Base-by-base conservation (phyloP, 30 jellyfish, hydroid and myxozoan species). In the Nemopilema nomurai region DNA sequence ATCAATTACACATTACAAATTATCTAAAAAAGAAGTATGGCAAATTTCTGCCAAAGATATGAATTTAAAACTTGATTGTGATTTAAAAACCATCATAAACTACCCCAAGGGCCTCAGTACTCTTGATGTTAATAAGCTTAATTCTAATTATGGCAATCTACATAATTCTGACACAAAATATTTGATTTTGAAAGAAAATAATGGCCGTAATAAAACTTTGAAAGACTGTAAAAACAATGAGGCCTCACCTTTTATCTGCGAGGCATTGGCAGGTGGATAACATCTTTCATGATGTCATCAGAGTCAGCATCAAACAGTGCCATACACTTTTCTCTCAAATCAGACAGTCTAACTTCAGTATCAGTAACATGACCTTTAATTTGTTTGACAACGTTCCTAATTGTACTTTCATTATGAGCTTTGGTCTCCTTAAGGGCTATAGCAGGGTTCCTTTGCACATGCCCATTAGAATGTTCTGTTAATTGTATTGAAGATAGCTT, bases 251-350 rank as follows among this genome's bases (percentile, higher is more conserved):
- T 18, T 33, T 62, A 81, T 69, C 74, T 68, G 21, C 67, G 68
- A n/a, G 91, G 91, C 71, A 71, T 49, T 25, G 91, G 91, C 26
- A 83, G 67, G 57, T 83, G 91, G 0, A 83, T 57, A 29, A 71
- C 76, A 71, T 83, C 86, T 18, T 49, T 26, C 80, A 83, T 62
- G 0, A 22, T 28, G 49, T 71, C 81, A 24, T 83, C 86, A 51
- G 57, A 41, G 13, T 41, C 57, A 6, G 13, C 6, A 41, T 41
- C 57, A 41, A 41, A 41, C 57, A 41, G 57, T 41, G 57, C 6
- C 57, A 41, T 41, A 3, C 9, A 41, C 57, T 41, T 13, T 41
- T 41, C 57, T 41, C 57, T 41, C 57, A 41, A 26, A 33, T 25
- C 63, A 22, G 32, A 20, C 18, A 49, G 49, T 23, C 20, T 25